Evolutionary conservation across 2,113 vertebrate species (phyloP).

Genomic region (Ardeotis arabs): DNA sequence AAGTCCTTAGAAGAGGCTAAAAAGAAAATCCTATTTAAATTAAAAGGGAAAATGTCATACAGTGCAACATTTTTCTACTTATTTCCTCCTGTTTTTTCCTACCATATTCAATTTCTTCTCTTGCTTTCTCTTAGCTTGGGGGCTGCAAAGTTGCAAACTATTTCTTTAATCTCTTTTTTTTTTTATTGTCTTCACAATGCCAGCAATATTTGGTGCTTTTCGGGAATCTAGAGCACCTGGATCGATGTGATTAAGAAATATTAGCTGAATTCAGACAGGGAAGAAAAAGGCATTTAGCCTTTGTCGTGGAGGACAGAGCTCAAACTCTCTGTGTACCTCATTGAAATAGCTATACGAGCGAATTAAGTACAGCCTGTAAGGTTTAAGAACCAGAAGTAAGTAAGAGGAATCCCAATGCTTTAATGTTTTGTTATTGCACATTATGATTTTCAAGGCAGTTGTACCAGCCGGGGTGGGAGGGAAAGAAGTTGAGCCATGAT

Average conservation of each 20-base stretch:
- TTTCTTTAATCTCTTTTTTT: neutral
- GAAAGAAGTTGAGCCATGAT: slow-evolving; percentile 1
- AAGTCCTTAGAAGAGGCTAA: slow-evolving; percentile 39
- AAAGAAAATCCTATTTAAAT: slow-evolving; percentile 45
- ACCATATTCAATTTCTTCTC: slow-evolving; percentile 1
- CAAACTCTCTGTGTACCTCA: neutral
- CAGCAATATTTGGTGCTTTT: neutral
- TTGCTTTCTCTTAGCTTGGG: neutral
- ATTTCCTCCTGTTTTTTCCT: neutral
- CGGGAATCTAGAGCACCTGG: neutral
- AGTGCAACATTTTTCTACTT: slow-evolving; percentile 15
- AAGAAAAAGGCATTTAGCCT: neutral
- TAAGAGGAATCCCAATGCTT: neutral
- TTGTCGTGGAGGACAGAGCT: neutral
- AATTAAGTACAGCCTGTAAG: neutral
- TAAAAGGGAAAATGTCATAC: slow-evolving; percentile 52
- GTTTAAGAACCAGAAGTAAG: neutral
- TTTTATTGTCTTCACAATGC: too few relatives aligned
- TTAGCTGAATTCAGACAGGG: neutral
- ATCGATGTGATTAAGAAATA: neutral
- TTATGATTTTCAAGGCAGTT: slow-evolving; percentile 10
- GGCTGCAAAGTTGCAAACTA: neutral
- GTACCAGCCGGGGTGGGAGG: neutral
- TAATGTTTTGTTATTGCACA: neutral
- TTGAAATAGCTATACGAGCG: neutral